Percentiles rank a stretch among this genome's conserved stretches.
Evolutionary conservation across 2,113 vertebrate genomes (phyloP).

Genomic region (Haplotaxodon microlepis): DNA sequence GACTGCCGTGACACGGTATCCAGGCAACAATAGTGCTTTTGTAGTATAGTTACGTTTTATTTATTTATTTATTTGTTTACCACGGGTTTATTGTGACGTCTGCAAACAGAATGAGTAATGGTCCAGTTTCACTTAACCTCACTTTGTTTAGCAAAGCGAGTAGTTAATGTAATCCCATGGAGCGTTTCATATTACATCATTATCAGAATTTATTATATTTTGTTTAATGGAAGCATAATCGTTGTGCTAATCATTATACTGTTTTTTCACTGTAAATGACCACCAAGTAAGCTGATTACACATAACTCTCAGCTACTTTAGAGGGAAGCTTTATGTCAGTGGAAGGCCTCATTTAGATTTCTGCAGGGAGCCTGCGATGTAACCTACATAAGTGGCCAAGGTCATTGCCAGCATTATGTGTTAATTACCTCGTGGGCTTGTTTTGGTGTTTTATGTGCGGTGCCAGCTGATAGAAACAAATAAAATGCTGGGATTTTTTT

Average conservation of each 20-base stretch:
- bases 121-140: not conserved
- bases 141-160: not conserved
- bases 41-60: not conserved
- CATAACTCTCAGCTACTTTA: not conserved
- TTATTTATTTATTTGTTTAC: not conserved
- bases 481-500: not conserved
- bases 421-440: not conserved
- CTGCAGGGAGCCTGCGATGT: not conserved
- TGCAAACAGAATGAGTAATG: not conserved
- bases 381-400: not conserved
- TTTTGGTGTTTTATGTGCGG: not conserved
- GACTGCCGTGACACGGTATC: not conserved
- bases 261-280: not conserved
- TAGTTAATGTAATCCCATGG: not conserved
- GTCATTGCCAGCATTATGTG: not conserved
- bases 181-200: not conserved
- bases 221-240: not conserved
- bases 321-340: not conserved
- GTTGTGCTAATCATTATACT: not conserved
- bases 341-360: not conserved
- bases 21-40: not conserved
- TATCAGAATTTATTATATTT: not conserved
- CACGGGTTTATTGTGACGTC: rapidly evolving
- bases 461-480: not conserved
- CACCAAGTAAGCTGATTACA: not conserved